Base-by-base conservation (phyloP, 2,113 vertebrate species). In the Microtus richardsoni region DNA sequence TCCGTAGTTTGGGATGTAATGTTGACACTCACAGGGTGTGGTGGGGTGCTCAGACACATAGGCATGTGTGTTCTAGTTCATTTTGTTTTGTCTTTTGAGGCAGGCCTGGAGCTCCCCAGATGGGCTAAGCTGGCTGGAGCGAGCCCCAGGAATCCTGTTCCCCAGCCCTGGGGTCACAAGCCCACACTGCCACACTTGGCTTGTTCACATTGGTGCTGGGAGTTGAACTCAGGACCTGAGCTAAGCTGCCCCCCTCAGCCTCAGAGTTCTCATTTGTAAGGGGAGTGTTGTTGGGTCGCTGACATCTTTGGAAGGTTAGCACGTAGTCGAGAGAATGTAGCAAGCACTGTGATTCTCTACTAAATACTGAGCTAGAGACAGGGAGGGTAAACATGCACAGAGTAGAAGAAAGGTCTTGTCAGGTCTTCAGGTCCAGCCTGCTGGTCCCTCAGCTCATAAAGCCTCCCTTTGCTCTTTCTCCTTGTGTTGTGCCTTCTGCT, bases 241-340 rank as follows among this genome's bases (percentile, higher is more conserved):
- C 47, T 73, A 39, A 73, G 16, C 36, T 58, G 5, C 54, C 54
- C 54, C 5, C 54, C 17, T 2, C 26, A 41, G 13, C 12, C 26
- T 26, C 70, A 52, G 52, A 49, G 83, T 54, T 85, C 82, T 93
- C n/a, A 77, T 75, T 96, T 86, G 39, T 80, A 90, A 95, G 52
- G 91, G 41, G 93, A 91, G 14, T 74, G 39, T 75, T 26, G 4
- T 91, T 39, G 80, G 84, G 71, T 71, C 33, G 71, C 82, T 91
- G 75, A 47, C 73, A 30, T 70, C 68, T 73, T 64, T 82, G 70
- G 49, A 80, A 93, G 70, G 24, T 64, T 92, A 85, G 88, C 89
- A 68, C 21, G 22, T 44, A 78, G 66, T 73, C n/a, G 93, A 78
- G 73, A 89, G n/a, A 88, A 58, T 12, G n/a, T 13, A 30, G 26